A percentile compares a stretch with the other conserved stretches of the same genome.
Conservation (phyloP, 2,797 vertebrate species). For the Enteromius argenteus region DNA sequence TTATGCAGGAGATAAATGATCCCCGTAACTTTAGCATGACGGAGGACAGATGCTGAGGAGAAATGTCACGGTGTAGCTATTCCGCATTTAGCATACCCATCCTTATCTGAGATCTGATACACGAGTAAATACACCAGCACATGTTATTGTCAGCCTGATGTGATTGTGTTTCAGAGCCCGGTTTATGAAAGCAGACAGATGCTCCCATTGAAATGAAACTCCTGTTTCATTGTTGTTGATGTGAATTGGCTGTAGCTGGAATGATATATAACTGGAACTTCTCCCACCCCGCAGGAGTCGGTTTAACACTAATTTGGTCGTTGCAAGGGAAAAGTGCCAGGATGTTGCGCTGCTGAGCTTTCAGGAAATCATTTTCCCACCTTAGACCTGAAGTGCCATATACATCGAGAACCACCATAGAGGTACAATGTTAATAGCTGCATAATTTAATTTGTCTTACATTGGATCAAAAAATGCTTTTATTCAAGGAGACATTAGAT, state of each 20-base stretch:
- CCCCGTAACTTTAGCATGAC: not conserved
- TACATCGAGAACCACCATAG: not conserved
- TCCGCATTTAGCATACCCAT: constrained; percentile 6
- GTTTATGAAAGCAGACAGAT: constrained; percentile 2
- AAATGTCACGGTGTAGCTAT: constrained; percentile 13
- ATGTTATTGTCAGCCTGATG: constrained; percentile 5
- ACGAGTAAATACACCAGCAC: not conserved
- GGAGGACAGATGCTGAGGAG: constrained; percentile 20
- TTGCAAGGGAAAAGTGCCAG: not conserved
- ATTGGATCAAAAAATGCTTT: no score
- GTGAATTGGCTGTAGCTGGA: not conserved
- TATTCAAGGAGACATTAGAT: not conserved
- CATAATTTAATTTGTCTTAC: no score
- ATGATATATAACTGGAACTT: not conserved
- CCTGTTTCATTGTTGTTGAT: constrained; percentile 1
- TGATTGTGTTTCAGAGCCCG: constrained; percentile 21
- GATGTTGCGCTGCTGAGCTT: not conserved
- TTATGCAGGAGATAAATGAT: constrained; percentile 37
- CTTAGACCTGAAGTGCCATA: not conserved
- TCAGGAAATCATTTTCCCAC: not conserved
- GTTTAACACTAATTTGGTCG: not conserved
- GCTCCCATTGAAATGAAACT: constrained; percentile 2
- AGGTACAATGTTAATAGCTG: not conserved
- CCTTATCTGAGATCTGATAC: constrained; percentile 27
- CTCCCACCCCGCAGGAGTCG: not conserved